Base-by-base conservation (phyloP, 2,888 invertebrate genomes). In the Merodon equestris region DNA sequence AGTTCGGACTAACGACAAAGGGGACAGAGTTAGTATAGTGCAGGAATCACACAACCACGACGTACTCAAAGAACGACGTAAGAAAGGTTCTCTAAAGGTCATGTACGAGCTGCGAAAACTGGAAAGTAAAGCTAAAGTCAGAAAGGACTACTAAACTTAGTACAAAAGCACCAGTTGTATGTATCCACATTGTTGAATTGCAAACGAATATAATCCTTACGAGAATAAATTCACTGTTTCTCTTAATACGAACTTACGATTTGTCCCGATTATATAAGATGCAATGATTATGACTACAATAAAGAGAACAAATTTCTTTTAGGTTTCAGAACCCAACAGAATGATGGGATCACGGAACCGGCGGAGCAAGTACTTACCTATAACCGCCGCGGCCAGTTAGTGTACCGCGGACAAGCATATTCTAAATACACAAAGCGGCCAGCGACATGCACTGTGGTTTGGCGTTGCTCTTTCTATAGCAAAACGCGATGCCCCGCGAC, bases 341-440 rank as follows among this genome's bases (percentile, higher is more conserved):
- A 9, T 19, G 40, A 56, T 5, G 44, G 47, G 9, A 19, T 50
- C 3, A 40, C 63, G 27, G 45, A 5, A 13, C 10, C 19, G 17
- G n/a, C 10, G 48, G 51, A 73, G 12, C 38, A 72, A 9, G 72
- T 60, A 17, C 83, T 86, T 53, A 82, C 81, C n/a, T 89, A 89
- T 68, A 88, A 88, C 50, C 85, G 83, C 56, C 86, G 87, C 0
- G 88, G 88, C 0, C 86, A 87, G 47, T 82, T 89, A 56, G 84
- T 89, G 2, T 84, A 86, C 68, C 73, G 85, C 5, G 85, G 85
- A n/a, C 83, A 85, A 67, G 83, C 84, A 0, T 89, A 83, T 63
- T 84, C 85, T 15, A 83, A 85, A 9, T 84, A 85, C 36, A 81
- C 84, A 1, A 82, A 83, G 36, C 85, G 85, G 44, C 84, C 85